Percentiles rank a stretch among this genome's conserved stretches.
Conservation (phyloP, 2,113 vertebrate genomes). For the Oreochromis aureus region DNA sequence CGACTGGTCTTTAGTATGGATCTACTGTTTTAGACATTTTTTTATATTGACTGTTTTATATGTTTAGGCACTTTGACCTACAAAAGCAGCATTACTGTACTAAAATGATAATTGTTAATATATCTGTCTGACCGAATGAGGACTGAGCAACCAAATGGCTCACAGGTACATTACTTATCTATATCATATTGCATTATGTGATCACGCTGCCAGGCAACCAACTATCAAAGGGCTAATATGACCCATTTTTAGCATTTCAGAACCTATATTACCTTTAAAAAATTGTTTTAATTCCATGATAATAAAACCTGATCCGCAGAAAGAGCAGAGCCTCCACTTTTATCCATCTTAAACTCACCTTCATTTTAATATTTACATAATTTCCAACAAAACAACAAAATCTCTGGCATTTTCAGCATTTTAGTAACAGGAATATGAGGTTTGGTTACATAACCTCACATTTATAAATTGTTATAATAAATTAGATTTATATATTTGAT, state of each 20-base stretch:
- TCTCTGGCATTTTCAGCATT: not conserved
- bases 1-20: not conserved
- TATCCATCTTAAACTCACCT: not conserved
- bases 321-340: not conserved
- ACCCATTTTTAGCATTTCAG: not conserved
- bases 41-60: not conserved
- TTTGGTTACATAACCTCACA: not conserved
- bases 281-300: not conserved
- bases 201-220: accelerated
- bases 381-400: accelerated
- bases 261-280: not conserved
- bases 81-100: accelerated
- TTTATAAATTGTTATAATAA: not conserved
- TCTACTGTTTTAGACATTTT: not conserved
- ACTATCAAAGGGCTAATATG: not conserved
- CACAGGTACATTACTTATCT: not conserved
- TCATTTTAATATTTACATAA: not conserved
- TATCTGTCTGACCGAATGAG: not conserved
- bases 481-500: not conserved
- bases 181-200: not conserved
- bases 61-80: accelerated
- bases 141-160: not conserved
- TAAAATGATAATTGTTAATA: not conserved
- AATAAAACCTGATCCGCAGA: accelerated
- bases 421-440: not conserved